phyloP scores from a whole-genome alignment of 2,888 invertebrate species.

The Octodonta nipae region DNA sequence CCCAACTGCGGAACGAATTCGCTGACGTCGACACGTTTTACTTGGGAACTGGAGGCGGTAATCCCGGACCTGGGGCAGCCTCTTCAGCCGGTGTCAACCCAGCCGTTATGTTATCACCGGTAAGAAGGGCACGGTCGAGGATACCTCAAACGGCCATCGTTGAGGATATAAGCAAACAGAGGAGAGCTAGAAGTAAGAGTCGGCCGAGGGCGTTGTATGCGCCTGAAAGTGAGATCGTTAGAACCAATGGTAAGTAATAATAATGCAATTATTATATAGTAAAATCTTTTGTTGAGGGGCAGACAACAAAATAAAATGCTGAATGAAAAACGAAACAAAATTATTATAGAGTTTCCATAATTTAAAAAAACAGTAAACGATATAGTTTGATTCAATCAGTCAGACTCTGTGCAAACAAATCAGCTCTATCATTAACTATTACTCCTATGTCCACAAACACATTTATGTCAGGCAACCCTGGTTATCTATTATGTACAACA shows the following conservation, averaged over 20 bases:
- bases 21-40: conserved; percentile 86
- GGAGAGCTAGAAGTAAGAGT: conserved; percentile 69
- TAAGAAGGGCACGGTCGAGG: conserved; percentile 51
- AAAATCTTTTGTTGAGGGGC: too few relatives aligned
- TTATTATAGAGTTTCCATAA: too few relatives aligned
- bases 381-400: too few relatives aligned
- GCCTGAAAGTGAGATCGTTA: conserved; percentile 67
- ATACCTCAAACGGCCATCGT: conserved; percentile 42
- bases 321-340: too few relatives aligned
- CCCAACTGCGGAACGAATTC: conserved; percentile 83
- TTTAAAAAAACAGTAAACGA: too few relatives aligned
- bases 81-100: conserved; percentile 10
- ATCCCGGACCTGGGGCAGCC: conserved; percentile 32
- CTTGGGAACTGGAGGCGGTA: conserved; percentile 46
- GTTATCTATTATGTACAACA: too few relatives aligned
- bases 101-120: conserved; percentile 46
- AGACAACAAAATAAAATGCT: too few relatives aligned
- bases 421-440: too few relatives aligned
- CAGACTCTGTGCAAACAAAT: too few relatives aligned
- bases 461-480: too few relatives aligned
- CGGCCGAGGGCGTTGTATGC: conserved; percentile 73
- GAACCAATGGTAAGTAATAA: conserved; percentile 48
- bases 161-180: conserved; percentile 42
- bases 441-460: too few relatives aligned
- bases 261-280: too few relatives aligned